Evolutionary conservation across 2,888 invertebrate species (phyloP), one percentile per base, ranked within the genome.

Genomic region (Calameuta idolon): DNA sequence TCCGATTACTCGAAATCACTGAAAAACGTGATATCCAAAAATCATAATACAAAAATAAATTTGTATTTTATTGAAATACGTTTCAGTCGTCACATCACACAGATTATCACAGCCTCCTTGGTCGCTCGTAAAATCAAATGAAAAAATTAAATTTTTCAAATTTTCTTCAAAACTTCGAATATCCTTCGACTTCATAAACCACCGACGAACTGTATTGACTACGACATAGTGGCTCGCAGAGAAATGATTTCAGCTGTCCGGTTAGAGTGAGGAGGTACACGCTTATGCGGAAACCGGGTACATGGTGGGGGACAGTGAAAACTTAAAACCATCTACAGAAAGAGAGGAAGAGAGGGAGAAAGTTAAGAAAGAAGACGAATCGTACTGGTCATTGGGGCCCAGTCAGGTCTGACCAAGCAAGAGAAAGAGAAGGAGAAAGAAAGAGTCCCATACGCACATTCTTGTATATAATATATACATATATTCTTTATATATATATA

Each of bases 171-270:
- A 55, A 9, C 23, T 9, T 55, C n/a, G 23, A 34, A 30, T 11
- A 33, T 75, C 73, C 76, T 34, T 68, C 71, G 69, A 74, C 55
- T 31, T 15, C 33, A 74, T 75, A 82, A 84, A 79, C 81, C 85
- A 86, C 81, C 83, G 82, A 84, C 84, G 83, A 86, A 87, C 87
- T 87, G 87, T 87, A 81, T 81, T 85, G 85, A 55, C 55, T 81
- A 82, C 80, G 81, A 83, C 82, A 83, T 81, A 82, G 79, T 82
- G 83, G 82, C 86, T 85, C 84, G 83, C 84, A 85, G 87, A 88
- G 88, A 88, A 89, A 87, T 88, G 88, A 77, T 85, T 86, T 85
- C 83, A 77, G 77, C 76, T 75, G 74, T 75, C 77, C 76, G 77
- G 75, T 76, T 15, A 34, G 80, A 74, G 82, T 79, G 78, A 79